Evolutionary conservation across 2,113 vertebrate species (phyloP), one percentile per base, ranked within the genome.

Genomic region (Stomatorhinus ivindoensis): DNA sequence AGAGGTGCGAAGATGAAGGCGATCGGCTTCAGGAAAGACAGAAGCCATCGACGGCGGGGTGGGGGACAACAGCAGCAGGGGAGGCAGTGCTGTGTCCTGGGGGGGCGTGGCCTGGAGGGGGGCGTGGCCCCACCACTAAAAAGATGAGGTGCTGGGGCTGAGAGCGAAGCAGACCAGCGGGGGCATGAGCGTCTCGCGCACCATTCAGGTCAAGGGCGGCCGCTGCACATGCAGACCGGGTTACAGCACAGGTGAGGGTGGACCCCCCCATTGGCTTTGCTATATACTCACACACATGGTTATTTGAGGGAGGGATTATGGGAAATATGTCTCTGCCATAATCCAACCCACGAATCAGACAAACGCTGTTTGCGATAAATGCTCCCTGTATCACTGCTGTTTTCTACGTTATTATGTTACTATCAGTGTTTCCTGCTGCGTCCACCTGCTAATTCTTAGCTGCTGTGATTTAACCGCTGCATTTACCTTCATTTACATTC

Each of bases 281-380:
- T 17, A 88, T 50, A 4, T 87, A 98, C 98, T 51, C 97, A 97
- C 93, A 94, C 27, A 76, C 69, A 39, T 19, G 27, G 4, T 31
- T 39, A 76, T 76, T 15, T 39, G 35, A 39, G 15, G 39, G 69
- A 17, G 69, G 31, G 69, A 19, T 39, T 15, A 39, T 15, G 69
- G 31, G 69, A 76, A 53, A 76, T 76, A 39, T 76, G 69, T 76
- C 31, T 39, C 35, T 76, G 31, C 27, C 15, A 76, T 76, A 15
- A 11, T 76, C 31, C 35, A 17, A 19, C 69, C 61, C 61, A 10
- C 17, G 61, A 65, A 65, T 27, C 61, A 65, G 61, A 4, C 61
- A 65, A 27, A 65, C n/a, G n/a, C 69, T 15, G 69, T 39, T 73
- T 13, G 27, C 35, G 31, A 31, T 76, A 13, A 76, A 76, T 39